Conservation (phyloP, 2,888 invertebrate genomes). For the Ophioninae sp. region DNA sequence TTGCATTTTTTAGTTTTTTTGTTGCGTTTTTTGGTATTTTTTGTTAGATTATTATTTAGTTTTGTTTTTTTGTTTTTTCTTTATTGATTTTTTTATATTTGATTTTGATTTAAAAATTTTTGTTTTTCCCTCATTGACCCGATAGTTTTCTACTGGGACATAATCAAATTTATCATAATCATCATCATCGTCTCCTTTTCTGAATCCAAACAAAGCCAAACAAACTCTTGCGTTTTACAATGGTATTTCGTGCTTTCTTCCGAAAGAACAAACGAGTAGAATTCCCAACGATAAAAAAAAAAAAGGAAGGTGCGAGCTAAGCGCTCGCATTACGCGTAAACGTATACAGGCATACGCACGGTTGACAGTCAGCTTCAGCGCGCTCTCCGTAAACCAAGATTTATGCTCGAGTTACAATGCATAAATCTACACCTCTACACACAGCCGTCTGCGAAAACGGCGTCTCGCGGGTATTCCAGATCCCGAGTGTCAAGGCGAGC, state of each 20-base stretch:
- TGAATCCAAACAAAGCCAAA: no score
- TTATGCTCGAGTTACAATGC: constrained; percentile 71
- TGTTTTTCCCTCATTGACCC: no score
- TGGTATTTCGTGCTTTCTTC: not conserved
- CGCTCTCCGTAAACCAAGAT: constrained; percentile 70
- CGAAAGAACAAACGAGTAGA: constrained; percentile 36
- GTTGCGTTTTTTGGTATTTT: no score
- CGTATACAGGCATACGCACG: constrained; percentile 5
- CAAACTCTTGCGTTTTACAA: no score
- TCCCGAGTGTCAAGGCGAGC: constrained; percentile 21
- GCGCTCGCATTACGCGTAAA: constrained; percentile 4
- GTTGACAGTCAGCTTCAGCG: constrained; percentile 9
- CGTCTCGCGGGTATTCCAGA: constrained; percentile 24
- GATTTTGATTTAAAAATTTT: no score
- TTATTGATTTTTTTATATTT: not conserved
- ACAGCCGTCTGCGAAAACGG: constrained; percentile 18
- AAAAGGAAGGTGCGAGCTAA: constrained; percentile 24
- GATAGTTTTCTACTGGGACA: no score
- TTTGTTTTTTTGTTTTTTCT: not conserved
- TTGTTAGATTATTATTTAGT: no score
- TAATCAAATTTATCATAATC: no score
- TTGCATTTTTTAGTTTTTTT: no score
- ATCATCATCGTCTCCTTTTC: no score
- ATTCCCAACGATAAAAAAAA: constrained; percentile 38
- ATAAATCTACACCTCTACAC: constrained; percentile 67